These are phyloP conservation scores for Rhorus exstirpatorius DNA, from an alignment of 2,888 invertebrate genomes.

Conservation along the genomic window DNA sequence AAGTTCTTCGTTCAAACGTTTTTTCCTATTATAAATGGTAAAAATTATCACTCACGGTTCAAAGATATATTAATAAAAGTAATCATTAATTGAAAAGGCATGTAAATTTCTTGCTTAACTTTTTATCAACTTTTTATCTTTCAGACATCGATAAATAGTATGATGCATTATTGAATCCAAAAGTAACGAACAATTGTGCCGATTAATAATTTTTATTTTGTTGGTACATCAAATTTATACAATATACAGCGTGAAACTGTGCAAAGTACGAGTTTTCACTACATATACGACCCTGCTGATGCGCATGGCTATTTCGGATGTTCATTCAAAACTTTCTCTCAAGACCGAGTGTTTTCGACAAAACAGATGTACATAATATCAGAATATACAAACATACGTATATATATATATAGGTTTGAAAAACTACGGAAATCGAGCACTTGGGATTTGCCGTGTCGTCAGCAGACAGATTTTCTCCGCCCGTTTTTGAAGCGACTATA, in stretches of 20 bases:
- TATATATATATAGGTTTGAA: neutral
- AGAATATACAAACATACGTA: too few relatives aligned
- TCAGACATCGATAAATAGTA: too few relatives aligned
- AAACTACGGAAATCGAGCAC: conserved; percentile 16
- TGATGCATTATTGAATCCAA: too few relatives aligned
- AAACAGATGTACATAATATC: conserved; percentile 20
- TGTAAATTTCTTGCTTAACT: too few relatives aligned
- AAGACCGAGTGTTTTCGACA: conserved; percentile 18
- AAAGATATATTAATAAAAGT: too few relatives aligned
- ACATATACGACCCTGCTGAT: neutral
- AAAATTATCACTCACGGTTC: too few relatives aligned
- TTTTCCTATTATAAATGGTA: too few relatives aligned
- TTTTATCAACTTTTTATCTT: too few relatives aligned
- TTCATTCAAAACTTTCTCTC: conserved; percentile 18
- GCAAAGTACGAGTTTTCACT: neutral
- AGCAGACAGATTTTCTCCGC: conserved; percentile 28
- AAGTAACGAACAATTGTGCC: too few relatives aligned
- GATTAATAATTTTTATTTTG: neutral
- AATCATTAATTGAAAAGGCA: too few relatives aligned
- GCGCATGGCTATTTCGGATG: neutral
- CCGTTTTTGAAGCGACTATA: conserved; percentile 1
- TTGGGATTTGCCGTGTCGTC: conserved; percentile 47
- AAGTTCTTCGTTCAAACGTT: too few relatives aligned
- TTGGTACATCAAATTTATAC: conserved; percentile 1
- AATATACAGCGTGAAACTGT: neutral